Evolutionary conservation across 2,797 vertebrate genomes (phyloP).

Genomic region (Spea hammondii): DNA sequence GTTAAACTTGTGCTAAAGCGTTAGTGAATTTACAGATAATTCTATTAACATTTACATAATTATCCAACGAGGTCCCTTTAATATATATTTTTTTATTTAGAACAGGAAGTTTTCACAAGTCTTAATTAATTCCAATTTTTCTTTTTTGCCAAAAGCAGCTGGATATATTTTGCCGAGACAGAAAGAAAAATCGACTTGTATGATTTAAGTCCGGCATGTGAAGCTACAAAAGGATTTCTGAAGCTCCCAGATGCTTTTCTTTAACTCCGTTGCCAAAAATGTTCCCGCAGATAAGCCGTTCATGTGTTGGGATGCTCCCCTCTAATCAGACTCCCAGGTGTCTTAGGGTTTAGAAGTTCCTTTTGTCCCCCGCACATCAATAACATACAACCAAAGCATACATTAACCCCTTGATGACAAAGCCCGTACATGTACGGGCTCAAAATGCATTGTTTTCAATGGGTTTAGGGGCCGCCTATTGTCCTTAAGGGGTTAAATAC

Average conservation of each 20-base stretch:
- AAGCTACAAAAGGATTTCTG: constrained; percentile 2
- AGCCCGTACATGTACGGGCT: too few relatives aligned
- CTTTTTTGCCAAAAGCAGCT: constrained; percentile 26
- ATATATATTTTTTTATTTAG: constrained; percentile 8
- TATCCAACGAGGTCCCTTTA: constrained; percentile 10
- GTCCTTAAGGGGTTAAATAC: not conserved
- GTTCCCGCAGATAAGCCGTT: not conserved
- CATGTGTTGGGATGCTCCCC: not conserved
- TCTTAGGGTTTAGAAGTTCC: not conserved
- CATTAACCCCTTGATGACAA: not conserved
- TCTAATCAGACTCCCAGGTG: not conserved
- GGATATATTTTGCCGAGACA: constrained; percentile 17
- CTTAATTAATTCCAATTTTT: constrained; percentile 35
- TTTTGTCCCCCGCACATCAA: not conserved
- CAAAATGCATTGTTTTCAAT: too few relatives aligned
- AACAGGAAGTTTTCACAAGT: constrained; percentile 30
- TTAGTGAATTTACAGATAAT: too few relatives aligned
- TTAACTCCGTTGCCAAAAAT: not conserved
- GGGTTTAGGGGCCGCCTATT: too few relatives aligned
- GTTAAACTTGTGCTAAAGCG: not conserved
- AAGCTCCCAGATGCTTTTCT: not conserved
- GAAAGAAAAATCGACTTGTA: constrained; percentile 2
- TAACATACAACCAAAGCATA: not conserved
- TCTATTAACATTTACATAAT: too few relatives aligned
- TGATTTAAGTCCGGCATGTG: constrained; percentile 5